These are phyloP conservation scores for Drosophila trichaetosa DNA, from an alignment of 2,888 invertebrate genomes.

Conservation along the genomic window DNA sequence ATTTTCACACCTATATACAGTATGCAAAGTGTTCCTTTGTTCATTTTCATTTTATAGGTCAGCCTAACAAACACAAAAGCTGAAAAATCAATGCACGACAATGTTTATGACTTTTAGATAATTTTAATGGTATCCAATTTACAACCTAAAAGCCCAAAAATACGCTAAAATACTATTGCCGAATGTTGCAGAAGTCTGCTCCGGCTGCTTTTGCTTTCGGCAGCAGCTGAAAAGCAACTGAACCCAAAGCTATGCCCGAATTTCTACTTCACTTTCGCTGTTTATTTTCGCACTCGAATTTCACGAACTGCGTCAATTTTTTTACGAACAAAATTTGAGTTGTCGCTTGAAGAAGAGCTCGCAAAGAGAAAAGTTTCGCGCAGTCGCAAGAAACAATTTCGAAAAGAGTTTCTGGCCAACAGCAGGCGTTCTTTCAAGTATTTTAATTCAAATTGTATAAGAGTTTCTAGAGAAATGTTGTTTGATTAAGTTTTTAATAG, in stretches of 20 bases:
- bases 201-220: constrained; percentile 57
- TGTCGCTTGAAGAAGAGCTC: constrained; percentile 14
- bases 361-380: constrained; percentile 23
- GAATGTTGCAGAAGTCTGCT: not conserved
- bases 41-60: constrained; percentile 35
- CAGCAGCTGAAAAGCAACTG: constrained; percentile 70
- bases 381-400: constrained; percentile 34
- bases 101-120: constrained; percentile 50
- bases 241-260: not conserved
- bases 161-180: constrained; percentile 26
- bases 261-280: constrained; percentile 43
- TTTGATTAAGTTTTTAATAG: not conserved
- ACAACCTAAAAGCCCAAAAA: not conserved
- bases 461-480: constrained; percentile 24
- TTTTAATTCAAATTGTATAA: constrained; percentile 34
- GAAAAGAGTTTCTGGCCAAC: constrained; percentile 19
- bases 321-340: constrained; percentile 27
- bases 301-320: constrained; percentile 1
- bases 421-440: not conserved
- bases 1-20: constrained; percentile 68
- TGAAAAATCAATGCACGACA: constrained; percentile 37
- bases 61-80: constrained; percentile 13
- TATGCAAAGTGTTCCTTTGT: constrained; percentile 49
- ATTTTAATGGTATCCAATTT: constrained; percentile 52
- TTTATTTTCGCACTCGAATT: constrained; percentile 54